A percentile compares a stretch with the other conserved stretches of the same genome.
Conservation (phyloP, 2,888 invertebrate genomes). For the Coremacera marginata region DNA sequence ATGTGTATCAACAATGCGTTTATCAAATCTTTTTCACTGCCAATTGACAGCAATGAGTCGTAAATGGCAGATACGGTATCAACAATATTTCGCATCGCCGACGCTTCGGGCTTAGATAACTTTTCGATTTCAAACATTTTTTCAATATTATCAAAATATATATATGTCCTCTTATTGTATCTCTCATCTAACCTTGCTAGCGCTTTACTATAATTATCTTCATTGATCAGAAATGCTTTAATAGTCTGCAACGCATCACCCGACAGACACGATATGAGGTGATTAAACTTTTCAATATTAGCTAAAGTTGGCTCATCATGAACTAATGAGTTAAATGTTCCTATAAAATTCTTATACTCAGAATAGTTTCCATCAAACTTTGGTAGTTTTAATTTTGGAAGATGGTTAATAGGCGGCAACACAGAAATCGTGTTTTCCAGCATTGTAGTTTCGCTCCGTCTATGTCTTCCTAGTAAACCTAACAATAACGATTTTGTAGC, state of each 20-base stretch:
- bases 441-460: neutral
- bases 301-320: neutral
- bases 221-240: neutral
- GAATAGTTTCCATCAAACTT: slow-evolving; percentile 40
- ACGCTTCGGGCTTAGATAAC: too few species aligned
- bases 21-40: too few species aligned
- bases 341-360: slow-evolving; percentile 39
- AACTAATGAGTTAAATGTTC: neutral
- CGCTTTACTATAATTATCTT: slow-evolving; percentile 8
- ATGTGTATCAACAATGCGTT: too few species aligned
- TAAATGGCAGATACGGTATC: too few species aligned
- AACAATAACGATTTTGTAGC: slow-evolving; percentile 17
- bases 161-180: slow-evolving; percentile 10
- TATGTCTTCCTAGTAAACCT: neutral
- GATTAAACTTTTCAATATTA: slow-evolving; percentile 22
- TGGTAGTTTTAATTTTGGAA: too few species aligned
- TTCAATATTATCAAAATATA: neutral
- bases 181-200: neutral
- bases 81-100: too few species aligned
- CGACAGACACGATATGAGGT: slow-evolving; percentile 8
- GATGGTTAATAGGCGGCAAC: too few species aligned
- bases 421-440: neutral
- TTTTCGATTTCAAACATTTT: neutral
- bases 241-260: slow-evolving; percentile 19
- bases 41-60: too few species aligned